phyloP scores from a whole-genome alignment of 2,888 invertebrate species.

The Ischnura elegans region DNA sequence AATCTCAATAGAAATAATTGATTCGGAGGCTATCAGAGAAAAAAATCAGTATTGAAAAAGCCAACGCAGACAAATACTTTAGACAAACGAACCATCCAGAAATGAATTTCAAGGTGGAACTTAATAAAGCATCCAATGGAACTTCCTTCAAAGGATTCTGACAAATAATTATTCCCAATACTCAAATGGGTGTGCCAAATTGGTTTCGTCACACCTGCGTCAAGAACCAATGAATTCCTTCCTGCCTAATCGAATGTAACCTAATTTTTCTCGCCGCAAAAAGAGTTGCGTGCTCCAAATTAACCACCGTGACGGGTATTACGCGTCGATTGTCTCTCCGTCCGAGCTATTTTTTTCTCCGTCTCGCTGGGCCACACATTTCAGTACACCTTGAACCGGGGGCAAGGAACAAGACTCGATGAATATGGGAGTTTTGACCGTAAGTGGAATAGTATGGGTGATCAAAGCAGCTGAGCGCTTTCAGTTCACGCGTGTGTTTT shows the following conservation, averaged over 20 bases:
- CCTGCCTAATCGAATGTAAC: background rate
- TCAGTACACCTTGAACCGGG: background rate
- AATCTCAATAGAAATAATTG: no score
- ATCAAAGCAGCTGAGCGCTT: background rate
- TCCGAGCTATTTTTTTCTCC: background rate
- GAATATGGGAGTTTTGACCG: background rate
- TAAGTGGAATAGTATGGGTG: background rate
- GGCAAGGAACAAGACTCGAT: background rate
- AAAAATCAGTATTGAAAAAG: no score
- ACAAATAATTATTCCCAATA: no score
- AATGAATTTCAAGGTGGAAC: no score
- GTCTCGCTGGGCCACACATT: background rate
- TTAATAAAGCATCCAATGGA: no score
- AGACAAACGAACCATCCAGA: no score
- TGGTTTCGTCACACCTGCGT: no score
- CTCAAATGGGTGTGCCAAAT: conserved; percentile 59
- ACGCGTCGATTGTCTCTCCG: background rate
- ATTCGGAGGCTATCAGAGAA: no score
- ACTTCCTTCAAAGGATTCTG: no score
- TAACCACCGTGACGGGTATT: conserved; percentile 3
- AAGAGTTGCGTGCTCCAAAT: background rate
- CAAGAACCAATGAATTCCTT: background rate
- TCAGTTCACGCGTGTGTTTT: background rate
- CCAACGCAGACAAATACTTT: no score
- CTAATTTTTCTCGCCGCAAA: background rate